These are phyloP conservation scores for Morone saxatilis DNA, from an alignment of 2,113 vertebrate species.

Conservation along the genomic window DNA sequence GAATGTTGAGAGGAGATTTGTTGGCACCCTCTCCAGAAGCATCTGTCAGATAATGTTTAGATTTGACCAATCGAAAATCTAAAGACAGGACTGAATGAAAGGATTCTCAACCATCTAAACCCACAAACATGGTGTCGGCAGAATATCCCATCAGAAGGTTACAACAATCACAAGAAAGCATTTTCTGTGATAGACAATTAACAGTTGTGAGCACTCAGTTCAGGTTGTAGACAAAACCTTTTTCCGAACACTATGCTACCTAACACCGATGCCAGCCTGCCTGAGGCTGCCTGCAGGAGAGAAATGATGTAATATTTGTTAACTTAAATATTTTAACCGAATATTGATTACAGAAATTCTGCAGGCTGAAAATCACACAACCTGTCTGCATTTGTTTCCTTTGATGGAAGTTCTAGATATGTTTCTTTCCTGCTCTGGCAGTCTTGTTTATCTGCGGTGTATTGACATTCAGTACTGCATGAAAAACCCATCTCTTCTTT, in stretches of 20 bases:
- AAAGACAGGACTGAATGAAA: neutral
- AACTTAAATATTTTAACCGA: constrained; percentile 32
- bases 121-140: neutral
- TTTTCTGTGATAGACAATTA: constrained; percentile 8
- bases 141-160: neutral
- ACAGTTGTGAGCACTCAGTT: neutral
- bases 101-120: neutral
- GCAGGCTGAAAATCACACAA: constrained; percentile 22
- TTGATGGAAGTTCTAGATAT: constrained; percentile 2
- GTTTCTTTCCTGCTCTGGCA: neutral
- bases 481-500: constrained; percentile 12
- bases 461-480: neutral
- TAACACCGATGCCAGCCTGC: constrained; percentile 3
- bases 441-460: constrained; percentile 19
- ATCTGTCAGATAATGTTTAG: constrained; percentile 43
- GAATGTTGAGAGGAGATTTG: constrained; percentile 23
- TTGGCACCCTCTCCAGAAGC: constrained; percentile 33
- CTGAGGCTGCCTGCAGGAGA: neutral
- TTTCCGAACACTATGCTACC: neutral
- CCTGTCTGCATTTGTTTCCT: constrained; percentile 1
- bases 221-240: constrained; percentile 11
- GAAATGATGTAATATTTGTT: constrained; percentile 26
- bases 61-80: constrained; percentile 2
- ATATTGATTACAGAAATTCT: constrained; percentile 44
- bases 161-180: neutral